A percentile compares a stretch with the other conserved stretches of the same genome.
Conservation (phyloP, 2,888 invertebrate genomes). For the Cyclophora albipunctata region DNA sequence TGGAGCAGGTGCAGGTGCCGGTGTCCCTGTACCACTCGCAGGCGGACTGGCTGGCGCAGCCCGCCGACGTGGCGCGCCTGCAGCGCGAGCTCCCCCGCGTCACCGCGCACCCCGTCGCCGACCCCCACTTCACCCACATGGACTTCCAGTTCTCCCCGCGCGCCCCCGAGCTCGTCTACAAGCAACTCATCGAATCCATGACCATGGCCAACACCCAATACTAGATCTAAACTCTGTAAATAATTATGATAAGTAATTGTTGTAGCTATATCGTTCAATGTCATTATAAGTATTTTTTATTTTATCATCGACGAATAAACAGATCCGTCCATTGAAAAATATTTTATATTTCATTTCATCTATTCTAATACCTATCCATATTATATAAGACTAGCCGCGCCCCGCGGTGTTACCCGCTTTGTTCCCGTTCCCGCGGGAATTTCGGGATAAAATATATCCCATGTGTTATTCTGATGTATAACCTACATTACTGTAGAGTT, state of each 20-base stretch:
- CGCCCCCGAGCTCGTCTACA: conserved; percentile 50
- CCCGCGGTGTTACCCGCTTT: no score
- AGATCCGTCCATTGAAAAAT: conserved; percentile 37
- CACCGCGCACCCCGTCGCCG: conserved; percentile 71
- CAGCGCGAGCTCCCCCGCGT: conserved; percentile 71
- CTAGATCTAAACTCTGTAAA: conserved; percentile 16
- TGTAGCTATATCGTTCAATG: conserved; percentile 24
- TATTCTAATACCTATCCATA: background rate
- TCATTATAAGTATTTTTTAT: conserved; percentile 25
- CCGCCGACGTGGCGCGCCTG: conserved; percentile 74
- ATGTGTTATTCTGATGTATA: no score
- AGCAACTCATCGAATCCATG: conserved; percentile 50
- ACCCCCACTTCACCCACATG: conserved; percentile 60
- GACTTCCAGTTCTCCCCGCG: conserved; percentile 63
- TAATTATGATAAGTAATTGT: conserved; percentile 8
- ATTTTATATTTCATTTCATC: background rate
- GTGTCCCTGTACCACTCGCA: conserved; percentile 57
- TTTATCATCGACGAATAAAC: conserved; percentile 36
- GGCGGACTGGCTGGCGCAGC: conserved; percentile 80
- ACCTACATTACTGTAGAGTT: no score
- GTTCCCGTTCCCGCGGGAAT: no score
- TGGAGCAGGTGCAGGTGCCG: conserved; percentile 53
- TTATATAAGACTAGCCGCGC: no score
- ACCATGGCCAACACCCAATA: conserved; percentile 11
- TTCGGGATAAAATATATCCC: no score